These are phyloP conservation scores for Melipona beecheii DNA, from an alignment of 2,888 invertebrate species.

Conservation along the genomic window DNA sequence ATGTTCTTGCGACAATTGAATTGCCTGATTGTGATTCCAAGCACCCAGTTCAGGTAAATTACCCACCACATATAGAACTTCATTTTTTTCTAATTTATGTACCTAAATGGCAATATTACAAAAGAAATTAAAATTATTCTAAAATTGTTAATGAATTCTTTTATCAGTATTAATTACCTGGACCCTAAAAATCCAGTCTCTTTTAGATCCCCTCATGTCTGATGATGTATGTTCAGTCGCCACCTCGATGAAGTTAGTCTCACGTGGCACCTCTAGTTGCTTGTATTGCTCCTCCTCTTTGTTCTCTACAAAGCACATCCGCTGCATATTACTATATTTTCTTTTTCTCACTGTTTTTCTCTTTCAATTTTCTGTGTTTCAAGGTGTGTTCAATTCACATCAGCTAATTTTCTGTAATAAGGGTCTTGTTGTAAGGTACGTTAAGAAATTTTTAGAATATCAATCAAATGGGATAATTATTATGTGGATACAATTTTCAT, in stretches of 20 bases:
- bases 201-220: constrained; percentile 81
- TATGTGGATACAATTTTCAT: not conserved
- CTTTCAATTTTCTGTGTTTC: constrained; percentile 66
- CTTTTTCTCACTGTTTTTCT: constrained; percentile 60
- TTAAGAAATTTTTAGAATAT: constrained; percentile 9
- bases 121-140: not conserved
- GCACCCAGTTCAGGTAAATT: constrained; percentile 82
- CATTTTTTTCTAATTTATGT: constrained; percentile 79
- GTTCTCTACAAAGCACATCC: constrained; percentile 75
- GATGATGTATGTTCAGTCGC: constrained; percentile 59
- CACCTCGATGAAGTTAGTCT: constrained; percentile 64
- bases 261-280: constrained; percentile 60
- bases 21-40: constrained; percentile 83
- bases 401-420: constrained; percentile 76
- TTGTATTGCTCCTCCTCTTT: constrained; percentile 63
- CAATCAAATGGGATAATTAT: constrained; percentile 15
- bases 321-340: constrained; percentile 69
- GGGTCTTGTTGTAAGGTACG: constrained; percentile 55
- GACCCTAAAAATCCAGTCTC: constrained; percentile 82
- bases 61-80: constrained; percentile 81
- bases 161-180: constrained; percentile 75
- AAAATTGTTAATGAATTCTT: not conserved
- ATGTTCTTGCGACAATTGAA: constrained; percentile 79
- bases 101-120: constrained; percentile 69
- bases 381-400: constrained; percentile 70